Evolutionary conservation across 2,113 vertebrate species (phyloP), one percentile per base, ranked within the genome.

Genomic region (Xiphophorus maculatus): DNA sequence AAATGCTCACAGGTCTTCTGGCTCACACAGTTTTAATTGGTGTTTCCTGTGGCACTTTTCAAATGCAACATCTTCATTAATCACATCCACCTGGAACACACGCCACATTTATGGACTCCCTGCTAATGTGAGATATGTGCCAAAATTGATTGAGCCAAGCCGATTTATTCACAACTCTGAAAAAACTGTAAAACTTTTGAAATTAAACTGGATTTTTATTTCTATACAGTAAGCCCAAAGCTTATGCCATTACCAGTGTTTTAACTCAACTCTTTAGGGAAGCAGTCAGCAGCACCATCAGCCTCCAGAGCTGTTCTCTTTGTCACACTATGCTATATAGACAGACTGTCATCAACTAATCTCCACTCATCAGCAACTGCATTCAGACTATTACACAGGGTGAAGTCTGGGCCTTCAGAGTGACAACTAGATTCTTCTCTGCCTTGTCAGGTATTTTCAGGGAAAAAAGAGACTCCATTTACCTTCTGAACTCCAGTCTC

Each of bases 391-490:
- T 12, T 62, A 19, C 65, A 62, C 15, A 64, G 63, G 30, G 32
- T 14, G n/a, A 61, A 48, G 51, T 58, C 44, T 22, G 44, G n/a
- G 40, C 12, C 40, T 42, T 42, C 3, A 42, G 3, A 42, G 40
- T 42, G 40, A 15, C 14, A 3, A 4, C 40, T 69, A 5, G 3
- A 4, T 48, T 1, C 25, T 33, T 67, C 63, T 71, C 68, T 33
- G 60, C 27, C 30, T 6, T 33, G 32, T 32, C 82, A 76, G 74
- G 29, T 84, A 78, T 76, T 61, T 65, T 29, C 73, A 71, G 51
- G 62, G 58, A 6, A 67, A 32, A 35, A 2, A 82, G 42, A 75
- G 68, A 70, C 83, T 73, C 63, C 73, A 81, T 77, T 29, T 74
- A 66, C 77, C 74, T 85, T 61, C 35, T 78, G 0, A 72, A 65